phyloP scores from a whole-genome alignment of 2,888 invertebrate species.

The Marronus borbonicus region DNA sequence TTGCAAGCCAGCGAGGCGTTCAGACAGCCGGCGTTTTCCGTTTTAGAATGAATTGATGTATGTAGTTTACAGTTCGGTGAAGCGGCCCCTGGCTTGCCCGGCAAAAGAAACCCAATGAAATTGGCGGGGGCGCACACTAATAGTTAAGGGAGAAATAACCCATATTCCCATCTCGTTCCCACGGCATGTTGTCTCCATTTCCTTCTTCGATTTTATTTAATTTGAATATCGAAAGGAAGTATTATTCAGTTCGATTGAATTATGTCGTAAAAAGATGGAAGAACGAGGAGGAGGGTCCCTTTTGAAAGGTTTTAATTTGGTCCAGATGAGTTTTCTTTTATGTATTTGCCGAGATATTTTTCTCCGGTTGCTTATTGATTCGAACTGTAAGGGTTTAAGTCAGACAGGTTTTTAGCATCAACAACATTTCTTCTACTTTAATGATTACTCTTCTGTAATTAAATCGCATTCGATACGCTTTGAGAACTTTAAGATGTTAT shows the following conservation, averaged over 20 bases:
- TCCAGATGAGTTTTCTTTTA: conserved; percentile 7
- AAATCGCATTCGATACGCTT: too few species aligned
- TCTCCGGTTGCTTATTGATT: conserved; percentile 6
- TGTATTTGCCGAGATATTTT: background rate
- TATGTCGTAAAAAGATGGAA: conserved; percentile 17
- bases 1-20: background rate
- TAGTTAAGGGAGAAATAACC: background rate
- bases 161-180: background rate
- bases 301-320: conserved; percentile 29
- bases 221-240: conserved; percentile 37
- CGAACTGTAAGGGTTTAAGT: background rate
- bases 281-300: too few species aligned
- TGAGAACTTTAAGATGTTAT: too few species aligned
- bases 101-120: conserved; percentile 16
- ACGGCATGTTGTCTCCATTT: background rate
- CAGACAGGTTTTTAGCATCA: background rate
- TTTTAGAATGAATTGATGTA: conserved; percentile 35
- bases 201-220: conserved; percentile 27
- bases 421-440: too few species aligned
- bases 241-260: conserved; percentile 31
- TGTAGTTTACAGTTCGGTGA: conserved; percentile 40
- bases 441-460: too few species aligned
- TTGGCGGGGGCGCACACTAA: background rate
- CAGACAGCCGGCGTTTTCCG: conserved; percentile 8
- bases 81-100: conserved; percentile 1